These are phyloP conservation scores for Cataglyphis altisquamis DNA, from an alignment of 2,888 invertebrate genomes.

Conservation along the genomic window DNA sequence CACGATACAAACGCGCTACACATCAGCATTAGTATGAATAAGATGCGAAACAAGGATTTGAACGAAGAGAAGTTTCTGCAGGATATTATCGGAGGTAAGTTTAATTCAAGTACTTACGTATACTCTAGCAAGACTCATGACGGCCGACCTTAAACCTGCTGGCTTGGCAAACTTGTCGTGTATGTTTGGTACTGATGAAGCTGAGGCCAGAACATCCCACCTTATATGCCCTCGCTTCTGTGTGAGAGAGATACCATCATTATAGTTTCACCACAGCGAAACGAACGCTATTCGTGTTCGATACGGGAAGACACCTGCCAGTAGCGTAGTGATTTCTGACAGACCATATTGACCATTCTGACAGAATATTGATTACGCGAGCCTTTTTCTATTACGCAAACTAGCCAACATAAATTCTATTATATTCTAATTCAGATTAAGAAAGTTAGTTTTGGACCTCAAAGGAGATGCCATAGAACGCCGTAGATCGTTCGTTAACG, in stretches of 20 bases:
- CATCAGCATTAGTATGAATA: background rate
- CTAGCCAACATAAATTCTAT: background rate
- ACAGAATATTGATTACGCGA: background rate
- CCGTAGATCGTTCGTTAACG: background rate
- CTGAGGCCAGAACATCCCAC: slow-evolving; percentile 84
- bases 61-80: background rate
- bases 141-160: slow-evolving; percentile 78
- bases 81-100: background rate
- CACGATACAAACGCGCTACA: background rate
- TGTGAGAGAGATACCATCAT: slow-evolving; percentile 79
- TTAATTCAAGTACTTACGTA: slow-evolving; percentile 77
- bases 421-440: background rate
- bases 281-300: slow-evolving; percentile 76
- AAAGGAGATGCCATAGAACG: background rate
- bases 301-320: slow-evolving; percentile 79
- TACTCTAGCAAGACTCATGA: slow-evolving; percentile 79
- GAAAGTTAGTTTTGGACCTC: background rate
- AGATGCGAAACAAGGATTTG: background rate
- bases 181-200: slow-evolving; percentile 85
- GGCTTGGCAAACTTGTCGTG: slow-evolving; percentile 82
- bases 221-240: slow-evolving; percentile 85
- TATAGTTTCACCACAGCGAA: slow-evolving; percentile 79
- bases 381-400: slow-evolving; percentile 18
- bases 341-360: background rate
- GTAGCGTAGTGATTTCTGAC: slow-evolving; percentile 71